Evolutionary conservation across 2,888 invertebrate species (phyloP).

Genomic region (Helobdella robusta): DNA sequence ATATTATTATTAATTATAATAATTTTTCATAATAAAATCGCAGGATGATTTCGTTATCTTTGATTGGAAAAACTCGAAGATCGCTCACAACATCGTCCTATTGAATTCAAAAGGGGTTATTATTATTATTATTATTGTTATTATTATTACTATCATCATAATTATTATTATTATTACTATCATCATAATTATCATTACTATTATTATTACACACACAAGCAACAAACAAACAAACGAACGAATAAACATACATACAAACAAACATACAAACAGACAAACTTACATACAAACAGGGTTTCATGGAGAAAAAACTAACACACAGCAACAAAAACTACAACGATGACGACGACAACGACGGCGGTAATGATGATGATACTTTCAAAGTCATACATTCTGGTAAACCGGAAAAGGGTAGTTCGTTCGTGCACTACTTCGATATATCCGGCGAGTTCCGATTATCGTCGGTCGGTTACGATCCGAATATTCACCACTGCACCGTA

Average conservation of each 20-base stretch:
- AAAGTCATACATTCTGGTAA: neutral
- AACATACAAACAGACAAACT: no score
- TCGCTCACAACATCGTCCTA: slow-evolving; percentile 48
- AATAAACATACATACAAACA: no score
- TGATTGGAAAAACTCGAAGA: slow-evolving; percentile 46
- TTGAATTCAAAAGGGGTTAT: slow-evolving; percentile 42
- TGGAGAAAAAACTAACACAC: no score
- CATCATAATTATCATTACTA: no score
- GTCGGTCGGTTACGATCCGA: slow-evolving; percentile 44
- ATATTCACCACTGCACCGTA: slow-evolving; percentile 44
- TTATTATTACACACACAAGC: no score
- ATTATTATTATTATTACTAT: no score
- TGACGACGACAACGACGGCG: slow-evolving; percentile 2
- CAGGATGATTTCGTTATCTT: slow-evolving; percentile 48
- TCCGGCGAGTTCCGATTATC: slow-evolving; percentile 45
- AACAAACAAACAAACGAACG: no score
- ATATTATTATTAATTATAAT: neutral
- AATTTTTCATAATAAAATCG: no score
- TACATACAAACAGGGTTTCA: no score
- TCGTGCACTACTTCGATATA: slow-evolving; percentile 49
- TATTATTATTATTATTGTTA: slow-evolving; percentile 37
- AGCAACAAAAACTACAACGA: slow-evolving; percentile 39
- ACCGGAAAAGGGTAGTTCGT: slow-evolving; percentile 31
- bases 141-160: no score
- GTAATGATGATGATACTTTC: neutral